Percentiles rank a stretch among this genome's conserved stretches.
Evolutionary conservation across 2,888 invertebrate genomes (phyloP).

Genomic region (Ormia ochracea): DNA sequence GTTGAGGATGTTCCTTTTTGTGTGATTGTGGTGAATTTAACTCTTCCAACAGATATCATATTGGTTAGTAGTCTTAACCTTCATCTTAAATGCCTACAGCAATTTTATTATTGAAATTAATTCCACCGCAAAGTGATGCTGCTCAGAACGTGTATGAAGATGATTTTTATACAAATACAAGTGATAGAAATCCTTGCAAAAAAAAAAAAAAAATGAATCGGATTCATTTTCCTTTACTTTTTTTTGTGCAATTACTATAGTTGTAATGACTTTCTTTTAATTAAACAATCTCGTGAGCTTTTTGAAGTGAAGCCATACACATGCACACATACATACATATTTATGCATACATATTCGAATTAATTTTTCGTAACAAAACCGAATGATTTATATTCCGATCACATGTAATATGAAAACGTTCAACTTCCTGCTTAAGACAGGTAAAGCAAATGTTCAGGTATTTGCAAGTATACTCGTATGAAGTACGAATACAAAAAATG

Average conservation of each 20-base stretch:
- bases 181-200: background rate
- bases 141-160: background rate
- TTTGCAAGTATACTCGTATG: background rate
- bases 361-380: constrained; percentile 1
- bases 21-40: constrained; percentile 40
- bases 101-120: constrained; percentile 65
- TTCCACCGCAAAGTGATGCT: constrained; percentile 60
- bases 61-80: constrained; percentile 56
- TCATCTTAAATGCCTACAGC: constrained; percentile 62
- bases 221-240: too few species aligned
- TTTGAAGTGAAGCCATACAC: too few species aligned
- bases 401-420: constrained; percentile 15
- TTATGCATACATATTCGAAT: too few species aligned
- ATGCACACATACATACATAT: too few species aligned
- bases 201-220: background rate
- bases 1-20: background rate
- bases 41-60: constrained; percentile 39
- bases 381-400: constrained; percentile 21
- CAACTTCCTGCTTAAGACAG: constrained; percentile 36
- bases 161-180: background rate
- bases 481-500: too few species aligned
- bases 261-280: background rate
- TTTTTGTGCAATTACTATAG: background rate
- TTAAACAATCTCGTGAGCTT: constrained; percentile 6
- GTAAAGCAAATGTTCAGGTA: too few species aligned